Conservation (phyloP, 2,888 invertebrate species). For the Neoitamus cyanurus region DNA sequence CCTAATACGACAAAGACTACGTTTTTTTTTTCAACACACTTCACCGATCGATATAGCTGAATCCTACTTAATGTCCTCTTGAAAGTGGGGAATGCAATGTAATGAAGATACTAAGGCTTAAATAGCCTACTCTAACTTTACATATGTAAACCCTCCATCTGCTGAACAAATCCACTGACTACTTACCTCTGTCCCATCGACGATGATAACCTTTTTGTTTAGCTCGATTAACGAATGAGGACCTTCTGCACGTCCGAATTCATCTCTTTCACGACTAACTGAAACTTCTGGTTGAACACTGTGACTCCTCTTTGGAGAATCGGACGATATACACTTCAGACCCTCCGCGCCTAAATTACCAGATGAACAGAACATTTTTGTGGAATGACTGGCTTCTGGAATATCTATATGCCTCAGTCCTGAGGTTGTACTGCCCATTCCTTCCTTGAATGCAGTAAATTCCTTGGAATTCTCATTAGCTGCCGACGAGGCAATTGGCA, state of each 20-base stretch:
- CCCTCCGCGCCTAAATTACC: slow-evolving; percentile 40
- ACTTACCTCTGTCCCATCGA: slow-evolving; percentile 64
- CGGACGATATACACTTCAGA: slow-evolving; percentile 9
- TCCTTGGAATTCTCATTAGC: slow-evolving; percentile 45
- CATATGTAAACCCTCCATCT: not conserved
- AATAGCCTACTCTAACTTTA: too few relatives aligned
- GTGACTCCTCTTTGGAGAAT: not conserved
- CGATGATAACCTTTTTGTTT: slow-evolving; percentile 65
- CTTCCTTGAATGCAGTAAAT: slow-evolving; percentile 44
- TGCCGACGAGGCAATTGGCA: slow-evolving; percentile 57
- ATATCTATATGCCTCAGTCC: slow-evolving; percentile 49
- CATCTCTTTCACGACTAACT: not conserved
- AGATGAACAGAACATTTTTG: slow-evolving; percentile 33
- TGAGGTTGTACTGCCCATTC: slow-evolving; percentile 46
- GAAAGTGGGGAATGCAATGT: too few relatives aligned
- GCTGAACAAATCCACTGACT: not conserved
- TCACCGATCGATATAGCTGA: too few relatives aligned
- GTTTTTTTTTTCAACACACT: too few relatives aligned
- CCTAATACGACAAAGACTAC: too few relatives aligned
- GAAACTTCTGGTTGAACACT: not conserved
- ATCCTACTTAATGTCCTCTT: too few relatives aligned
- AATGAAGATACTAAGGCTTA: too few relatives aligned
- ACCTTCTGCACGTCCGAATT: slow-evolving; percentile 31
- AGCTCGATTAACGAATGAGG: slow-evolving; percentile 60
- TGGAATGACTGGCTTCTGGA: slow-evolving; percentile 50